Evolutionary conservation across 1,140 invertebrate genomes (phyloP).

Genomic region (Muscidifurax raptorellus): DNA sequence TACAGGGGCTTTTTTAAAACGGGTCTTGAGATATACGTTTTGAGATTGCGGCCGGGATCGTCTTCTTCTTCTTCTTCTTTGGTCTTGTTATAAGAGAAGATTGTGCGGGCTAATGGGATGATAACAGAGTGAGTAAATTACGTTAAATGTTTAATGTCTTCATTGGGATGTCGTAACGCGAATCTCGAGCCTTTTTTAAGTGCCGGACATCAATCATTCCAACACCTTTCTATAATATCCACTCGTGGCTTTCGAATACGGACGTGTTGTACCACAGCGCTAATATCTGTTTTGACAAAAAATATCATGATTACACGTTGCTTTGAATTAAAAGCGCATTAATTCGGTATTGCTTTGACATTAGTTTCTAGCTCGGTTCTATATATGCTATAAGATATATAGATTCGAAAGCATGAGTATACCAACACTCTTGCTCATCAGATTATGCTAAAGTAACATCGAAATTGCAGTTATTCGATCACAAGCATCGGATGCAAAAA

Average conservation of each 20-base stretch:
- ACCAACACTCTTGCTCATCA: not conserved
- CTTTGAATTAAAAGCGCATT: not conserved
- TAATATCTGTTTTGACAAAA: not conserved
- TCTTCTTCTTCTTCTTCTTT: not conserved
- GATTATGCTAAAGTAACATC: not conserved
- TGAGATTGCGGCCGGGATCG: not conserved
- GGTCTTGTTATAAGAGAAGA: not conserved
- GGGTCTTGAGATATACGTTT: not conserved
- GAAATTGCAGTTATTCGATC: not conserved
- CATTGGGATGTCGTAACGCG: not conserved
- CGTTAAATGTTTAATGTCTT: constrained; percentile 14
- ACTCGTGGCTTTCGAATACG: not conserved
- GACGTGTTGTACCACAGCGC: not conserved
- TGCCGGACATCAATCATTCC: not conserved
- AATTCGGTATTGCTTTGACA: not conserved
- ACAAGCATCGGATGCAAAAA: too few relatives aligned
- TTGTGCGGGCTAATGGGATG: not conserved
- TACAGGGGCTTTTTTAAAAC: not conserved
- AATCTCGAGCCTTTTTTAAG: not conserved
- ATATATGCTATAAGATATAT: not conserved
- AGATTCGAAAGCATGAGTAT: not conserved
- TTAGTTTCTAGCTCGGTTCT: not conserved
- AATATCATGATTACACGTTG: not conserved
- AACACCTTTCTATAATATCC: not conserved
- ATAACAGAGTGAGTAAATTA: constrained; percentile 1